Evolutionary conservation across 2,888 invertebrate species (phyloP).

Genomic region (Drosophila testacea): DNA sequence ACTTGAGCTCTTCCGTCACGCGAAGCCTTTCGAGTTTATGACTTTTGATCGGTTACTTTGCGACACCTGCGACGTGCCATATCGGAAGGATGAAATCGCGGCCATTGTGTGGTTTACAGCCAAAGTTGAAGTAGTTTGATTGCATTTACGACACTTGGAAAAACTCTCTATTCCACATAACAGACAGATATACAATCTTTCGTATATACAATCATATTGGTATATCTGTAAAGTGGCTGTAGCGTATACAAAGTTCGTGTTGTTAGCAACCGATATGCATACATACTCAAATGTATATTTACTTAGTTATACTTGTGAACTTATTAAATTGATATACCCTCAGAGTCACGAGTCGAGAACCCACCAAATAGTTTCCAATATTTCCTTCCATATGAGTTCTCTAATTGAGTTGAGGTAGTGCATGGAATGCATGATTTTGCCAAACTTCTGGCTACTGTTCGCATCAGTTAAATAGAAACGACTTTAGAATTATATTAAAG

Average conservation of each 20-base stretch:
- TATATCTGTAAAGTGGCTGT: neutral
- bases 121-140: constrained; percentile 77
- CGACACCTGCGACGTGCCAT: constrained; percentile 56
- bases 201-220: neutral
- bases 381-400: constrained; percentile 28
- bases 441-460: constrained; percentile 29
- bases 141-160: constrained; percentile 64
- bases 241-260: constrained; percentile 72
- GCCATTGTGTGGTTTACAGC: constrained; percentile 60
- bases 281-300: neutral
- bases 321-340: constrained; percentile 76
- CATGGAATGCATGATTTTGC: constrained; percentile 51
- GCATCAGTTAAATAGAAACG: constrained; percentile 21
- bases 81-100: constrained; percentile 26
- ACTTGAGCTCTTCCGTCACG: constrained; percentile 51
- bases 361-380: constrained; percentile 30
- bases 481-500: neutral
- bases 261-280: constrained; percentile 22
- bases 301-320: constrained; percentile 50
- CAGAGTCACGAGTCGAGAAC: constrained; percentile 62
- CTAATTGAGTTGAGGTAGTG: constrained; percentile 56
- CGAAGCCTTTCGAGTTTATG: constrained; percentile 70
- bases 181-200: neutral
- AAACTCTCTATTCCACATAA: constrained; percentile 17
- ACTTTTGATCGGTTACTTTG: constrained; percentile 66